Base-by-base conservation (phyloP, 2,113 vertebrate species). In the Pseudolaguvia tuberculata region DNA sequence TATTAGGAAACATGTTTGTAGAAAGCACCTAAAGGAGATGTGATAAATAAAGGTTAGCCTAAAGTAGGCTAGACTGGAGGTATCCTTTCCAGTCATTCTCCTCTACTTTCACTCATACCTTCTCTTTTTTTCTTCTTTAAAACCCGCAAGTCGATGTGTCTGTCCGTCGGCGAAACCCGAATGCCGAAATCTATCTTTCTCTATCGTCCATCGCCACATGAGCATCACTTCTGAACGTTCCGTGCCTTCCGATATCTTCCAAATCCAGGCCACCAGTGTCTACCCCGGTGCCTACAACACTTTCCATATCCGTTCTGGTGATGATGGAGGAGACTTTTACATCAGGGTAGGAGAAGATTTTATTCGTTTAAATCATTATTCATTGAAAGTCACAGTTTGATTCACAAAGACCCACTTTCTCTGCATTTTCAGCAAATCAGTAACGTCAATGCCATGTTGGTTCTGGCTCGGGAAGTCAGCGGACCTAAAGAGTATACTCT, bases 371-470 rank as follows among this genome's bases (percentile, higher is more conserved):
- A 17, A n/a, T 62, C 18, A 21, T 39, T 39, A 61, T 17, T 61
- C n/a, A n/a, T n/a, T n/a, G n/a, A 62, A 62, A 62, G 45, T 45
- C 12, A 42, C 20, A 39, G 59, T 21, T 42, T 53, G 3, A 17
- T 53, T 42, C 20, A 18, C 39, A 42, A 42, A 42, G 4, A 58
- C 2, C 39, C 25, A 7, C 25, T 15, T 52, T n/a, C 51, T 68
- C 8, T 70, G 31, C 23, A 17, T 59, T 67, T 8, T 9, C 86
- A 96, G 95, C 94, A 96, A 95, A 96, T 94, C 87, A 95, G 94
- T 88, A 95, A 96, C 70, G 89, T 95, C 81, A 94, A 92, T 2
- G 94, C 94, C 65, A 96, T 96, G 94, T 86, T 96, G 86, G 94
- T 96, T 42, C 88, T 96, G 77, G 92, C 93, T 50, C 90, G 89